Evolutionary conservation across 2,113 vertebrate species (phyloP).

Genomic region (Campylomormyrus tamandua): DNA sequence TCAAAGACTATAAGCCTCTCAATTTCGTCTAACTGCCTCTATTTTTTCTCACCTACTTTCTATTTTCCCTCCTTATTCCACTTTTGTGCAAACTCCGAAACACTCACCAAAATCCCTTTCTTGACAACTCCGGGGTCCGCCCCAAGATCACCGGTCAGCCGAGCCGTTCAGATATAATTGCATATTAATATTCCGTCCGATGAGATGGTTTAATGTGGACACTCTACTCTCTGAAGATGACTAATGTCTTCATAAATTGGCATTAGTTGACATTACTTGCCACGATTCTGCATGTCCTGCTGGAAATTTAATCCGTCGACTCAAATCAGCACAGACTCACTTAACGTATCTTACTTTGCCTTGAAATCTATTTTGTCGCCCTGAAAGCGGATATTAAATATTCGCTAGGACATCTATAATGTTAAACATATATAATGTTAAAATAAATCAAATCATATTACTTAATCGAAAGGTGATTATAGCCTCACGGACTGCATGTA

Average conservation of each 20-base stretch:
- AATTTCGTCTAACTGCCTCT: conserved; percentile 51
- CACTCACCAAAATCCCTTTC: conserved; percentile 27
- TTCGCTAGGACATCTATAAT: not conserved
- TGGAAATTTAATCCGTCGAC: conserved; percentile 16
- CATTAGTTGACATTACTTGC: conserved; percentile 25
- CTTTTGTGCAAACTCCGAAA: conserved; percentile 22
- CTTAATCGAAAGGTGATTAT: not conserved
- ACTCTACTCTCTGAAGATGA: conserved; percentile 26
- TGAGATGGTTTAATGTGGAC: conserved; percentile 24
- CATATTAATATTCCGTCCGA: conserved; percentile 31
- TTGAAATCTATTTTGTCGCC: not conserved
- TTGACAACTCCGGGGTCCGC: conserved; percentile 32
- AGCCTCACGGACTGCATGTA: not conserved
- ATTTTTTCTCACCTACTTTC: conserved; percentile 48
- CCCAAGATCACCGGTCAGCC: conserved; percentile 34
- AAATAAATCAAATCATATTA: not conserved
- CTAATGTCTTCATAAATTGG: conserved; percentile 36
- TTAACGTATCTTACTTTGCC: not conserved
- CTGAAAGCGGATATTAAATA: not conserved
- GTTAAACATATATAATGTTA: not conserved
- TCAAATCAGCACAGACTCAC: conserved; percentile 6
- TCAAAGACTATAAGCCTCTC: conserved; percentile 74
- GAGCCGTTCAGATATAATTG: conserved; percentile 30
- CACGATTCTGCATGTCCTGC: conserved; percentile 16
- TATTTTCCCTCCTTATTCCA: conserved; percentile 16